phyloP scores from a whole-genome alignment of 2,113 vertebrate genomes.

The Platichthys stellatus region DNA sequence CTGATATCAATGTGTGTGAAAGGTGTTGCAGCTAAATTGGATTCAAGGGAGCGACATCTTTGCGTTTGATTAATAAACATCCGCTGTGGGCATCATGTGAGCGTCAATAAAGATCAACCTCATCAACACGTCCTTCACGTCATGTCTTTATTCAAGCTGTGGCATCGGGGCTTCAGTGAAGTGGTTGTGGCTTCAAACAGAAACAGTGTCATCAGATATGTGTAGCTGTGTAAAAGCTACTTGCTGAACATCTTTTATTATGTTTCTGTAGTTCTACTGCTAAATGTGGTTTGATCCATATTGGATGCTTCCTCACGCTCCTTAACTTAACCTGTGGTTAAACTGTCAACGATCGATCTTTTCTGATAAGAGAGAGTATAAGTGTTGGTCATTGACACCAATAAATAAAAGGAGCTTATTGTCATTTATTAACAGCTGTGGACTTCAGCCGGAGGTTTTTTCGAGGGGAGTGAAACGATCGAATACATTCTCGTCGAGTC shows the following conservation, averaged over 20 bases:
- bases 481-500: background rate
- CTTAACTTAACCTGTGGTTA: too few relatives aligned
- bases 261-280: too few relatives aligned
- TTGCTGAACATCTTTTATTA: too few relatives aligned
- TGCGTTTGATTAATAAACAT: background rate
- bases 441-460: background rate
- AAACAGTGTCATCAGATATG: background rate
- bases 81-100: background rate
- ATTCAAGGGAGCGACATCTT: background rate
- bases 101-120: background rate
- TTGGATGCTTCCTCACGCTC: too few relatives aligned
- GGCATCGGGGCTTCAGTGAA: background rate
- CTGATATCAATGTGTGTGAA: too few relatives aligned
- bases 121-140: background rate
- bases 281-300: too few relatives aligned
- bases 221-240: background rate
- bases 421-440: background rate
- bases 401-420: background rate
- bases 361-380: background rate
- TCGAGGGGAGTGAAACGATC: background rate
- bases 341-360: too few relatives aligned
- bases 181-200: slow-evolving; percentile 33
- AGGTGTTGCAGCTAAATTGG: too few relatives aligned
- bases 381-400: background rate
- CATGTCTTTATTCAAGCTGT: background rate